Percentiles rank a stretch among this genome's conserved stretches.
Evolutionary conservation across 2,888 invertebrate genomes (phyloP).

Genomic region (Eretmocerus hayati): DNA sequence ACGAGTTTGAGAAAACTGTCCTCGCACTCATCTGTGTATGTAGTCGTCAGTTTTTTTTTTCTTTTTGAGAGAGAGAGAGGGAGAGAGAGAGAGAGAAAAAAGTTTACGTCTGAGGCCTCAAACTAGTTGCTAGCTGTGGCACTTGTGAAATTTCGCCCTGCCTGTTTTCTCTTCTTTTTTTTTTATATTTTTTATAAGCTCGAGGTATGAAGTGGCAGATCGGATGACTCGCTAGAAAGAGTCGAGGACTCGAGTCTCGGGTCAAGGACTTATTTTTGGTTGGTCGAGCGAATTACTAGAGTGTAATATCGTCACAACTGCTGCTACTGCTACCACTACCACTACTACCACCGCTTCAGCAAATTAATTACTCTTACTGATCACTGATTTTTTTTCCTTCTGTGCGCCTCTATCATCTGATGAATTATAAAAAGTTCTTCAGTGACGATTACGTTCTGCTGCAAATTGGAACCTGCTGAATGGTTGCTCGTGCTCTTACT

Average conservation of each 20-base stretch:
- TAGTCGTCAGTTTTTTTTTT: neutral
- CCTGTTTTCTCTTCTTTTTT: conserved; percentile 1
- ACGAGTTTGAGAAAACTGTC: conserved; percentile 10
- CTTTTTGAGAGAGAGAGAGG: neutral
- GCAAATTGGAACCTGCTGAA: too few species aligned
- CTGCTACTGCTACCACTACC: too few species aligned
- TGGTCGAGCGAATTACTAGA: neutral
- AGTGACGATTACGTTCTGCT: too few species aligned
- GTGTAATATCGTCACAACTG: too few species aligned
- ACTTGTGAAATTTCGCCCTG: too few species aligned
- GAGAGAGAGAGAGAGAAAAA: neutral
- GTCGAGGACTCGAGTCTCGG: neutral
- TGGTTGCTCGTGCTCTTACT: too few species aligned
- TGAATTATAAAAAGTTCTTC: too few species aligned
- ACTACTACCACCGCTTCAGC: too few species aligned
- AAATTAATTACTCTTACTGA: too few species aligned
- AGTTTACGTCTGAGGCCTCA: neutral
- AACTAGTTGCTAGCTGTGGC: neutral
- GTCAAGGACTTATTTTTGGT: neutral
- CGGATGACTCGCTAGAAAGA: neutral
- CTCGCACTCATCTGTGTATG: neutral
- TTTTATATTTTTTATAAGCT: neutral
- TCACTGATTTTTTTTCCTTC: too few species aligned
- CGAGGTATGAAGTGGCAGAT: neutral
- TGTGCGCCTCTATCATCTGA: too few species aligned